Base-by-base conservation (phyloP, 2,113 vertebrate species). In the Jaculus jaculus region DNA sequence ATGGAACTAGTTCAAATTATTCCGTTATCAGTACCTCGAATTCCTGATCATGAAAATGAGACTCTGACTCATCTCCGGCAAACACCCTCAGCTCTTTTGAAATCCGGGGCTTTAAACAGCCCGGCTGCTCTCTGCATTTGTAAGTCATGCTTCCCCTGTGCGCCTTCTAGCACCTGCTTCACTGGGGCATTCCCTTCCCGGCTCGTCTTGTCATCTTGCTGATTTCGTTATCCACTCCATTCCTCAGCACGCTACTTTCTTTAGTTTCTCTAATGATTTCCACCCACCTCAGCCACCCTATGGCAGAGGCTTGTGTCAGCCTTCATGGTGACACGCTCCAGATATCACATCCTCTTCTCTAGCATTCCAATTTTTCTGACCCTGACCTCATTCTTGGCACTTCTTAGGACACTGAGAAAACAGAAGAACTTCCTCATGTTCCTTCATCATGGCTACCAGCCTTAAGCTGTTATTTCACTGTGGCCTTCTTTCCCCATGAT, bases 201-300 rank as follows among this genome's bases (percentile, higher is more conserved):
- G 20, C 68, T 84, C 84, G 74, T 83, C 61, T 84, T 82, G 58
- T 37, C 66, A 37, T 86, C 18, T 85, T 88, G 26, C 4, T 82
- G 65, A 86, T 82, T 73, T 72, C 42, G 28, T 54, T 20, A 54
- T 84, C 24, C 65, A 71, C 7, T 13, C 16, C 34, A 54, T 34
- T 26, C 47, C 37, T 18, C 17, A 16, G 73, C 54, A 54, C 10
- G 2, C 71, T 37, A 6, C n/a, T 32, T 81, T 69, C 51, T 83
- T 90, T 9, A 94, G 42, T 68, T 87, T 94, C 47, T 87, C 83
- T 79, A 68, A 73, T 60, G 60, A 60, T 65, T 15, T 80, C n/a
- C 66, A 61, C 5, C 10, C 68, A 20, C 47, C 32, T 58, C 72
- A 66, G 15, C 12, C 63, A 20, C 37, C 32, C 47, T 21, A 26